Base-by-base conservation (phyloP, 2,113 vertebrate genomes). In the Lepus timidus region DNA sequence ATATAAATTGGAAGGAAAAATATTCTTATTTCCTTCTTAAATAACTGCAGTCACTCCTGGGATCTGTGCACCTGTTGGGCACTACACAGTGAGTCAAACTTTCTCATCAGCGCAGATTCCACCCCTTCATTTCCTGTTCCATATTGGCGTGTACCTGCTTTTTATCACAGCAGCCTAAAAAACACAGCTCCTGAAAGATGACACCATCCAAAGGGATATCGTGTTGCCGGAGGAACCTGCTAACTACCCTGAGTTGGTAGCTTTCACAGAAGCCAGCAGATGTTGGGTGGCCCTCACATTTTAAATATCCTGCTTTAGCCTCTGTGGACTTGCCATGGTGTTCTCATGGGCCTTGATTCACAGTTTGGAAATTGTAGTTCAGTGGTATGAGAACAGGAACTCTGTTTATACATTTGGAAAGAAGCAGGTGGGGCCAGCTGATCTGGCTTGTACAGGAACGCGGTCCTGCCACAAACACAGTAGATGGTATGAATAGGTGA, bases 401-500 rank as follows among this genome's bases (percentile, higher is more conserved):
- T 49, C 68, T 67, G 73, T 95, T 79, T 82, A 58, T 83, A 65
- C 68, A 33, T 84, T 86, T 87, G 76, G 76, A 74, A 75, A 92
- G 74, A 94, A 20, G 20, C 11, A 79, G 29, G 19, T 67, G 31
- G 33, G 33, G 10, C n/a, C 84, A 76, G 70, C 51, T 65, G 55
- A 49, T 64, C 36, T 17, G 44, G 22, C 71, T 74, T 25, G 4
- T 29, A 74, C 23, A 44, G 93, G 55, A 76, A 85, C 52, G 89
- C 70, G 51, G 51, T 36, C 29, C 90, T 83, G 58, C 71, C 90
- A 36, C 39, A 74, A 80, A 81, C 81, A 33, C 49, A 75, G 0
- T 17, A 90, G 64, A 61, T 71, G 55, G 67, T 75, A 31, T 7
- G 68, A 87, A 61, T 64, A 58, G 80, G 82, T 80, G 62, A 44